Conservation (phyloP, 2,888 invertebrate species). For the Zootermopsis nevadensis region DNA sequence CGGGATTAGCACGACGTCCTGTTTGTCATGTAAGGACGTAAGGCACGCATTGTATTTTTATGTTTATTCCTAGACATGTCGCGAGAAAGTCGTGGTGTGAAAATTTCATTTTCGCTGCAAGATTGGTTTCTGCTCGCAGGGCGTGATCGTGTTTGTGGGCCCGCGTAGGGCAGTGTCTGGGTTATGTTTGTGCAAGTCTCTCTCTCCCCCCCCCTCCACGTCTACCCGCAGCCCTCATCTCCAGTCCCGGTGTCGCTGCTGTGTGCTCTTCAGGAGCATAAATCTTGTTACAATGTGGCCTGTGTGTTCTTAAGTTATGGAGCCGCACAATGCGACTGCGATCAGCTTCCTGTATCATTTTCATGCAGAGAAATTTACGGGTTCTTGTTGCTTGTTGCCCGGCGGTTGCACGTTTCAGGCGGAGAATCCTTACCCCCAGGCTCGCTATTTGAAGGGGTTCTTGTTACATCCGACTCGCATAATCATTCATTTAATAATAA, state of each 20-base stretch:
- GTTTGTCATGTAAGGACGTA: background rate
- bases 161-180: background rate
- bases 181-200: background rate
- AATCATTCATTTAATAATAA: too few relatives aligned
- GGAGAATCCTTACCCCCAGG: too few relatives aligned
- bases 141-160: conserved; percentile 18
- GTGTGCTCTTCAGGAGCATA: background rate
- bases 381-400: too few relatives aligned
- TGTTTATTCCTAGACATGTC: conserved; percentile 16
- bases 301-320: background rate
- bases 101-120: conserved; percentile 36
- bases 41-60: background rate
- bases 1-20: background rate
- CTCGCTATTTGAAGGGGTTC: too few relatives aligned
- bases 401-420: too few relatives aligned
- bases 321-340: too few relatives aligned
- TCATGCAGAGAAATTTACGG: too few relatives aligned
- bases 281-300: background rate
- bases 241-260: too few relatives aligned
- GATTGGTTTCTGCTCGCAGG: conserved; percentile 2
- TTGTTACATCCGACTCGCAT: too few relatives aligned
- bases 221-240: background rate
- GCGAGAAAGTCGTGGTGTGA: conserved; percentile 23
- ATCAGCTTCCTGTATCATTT: too few relatives aligned
- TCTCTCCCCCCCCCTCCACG: background rate